Conservation (phyloP, 2,113 vertebrate genomes). For the Macaca nemestrina region DNA sequence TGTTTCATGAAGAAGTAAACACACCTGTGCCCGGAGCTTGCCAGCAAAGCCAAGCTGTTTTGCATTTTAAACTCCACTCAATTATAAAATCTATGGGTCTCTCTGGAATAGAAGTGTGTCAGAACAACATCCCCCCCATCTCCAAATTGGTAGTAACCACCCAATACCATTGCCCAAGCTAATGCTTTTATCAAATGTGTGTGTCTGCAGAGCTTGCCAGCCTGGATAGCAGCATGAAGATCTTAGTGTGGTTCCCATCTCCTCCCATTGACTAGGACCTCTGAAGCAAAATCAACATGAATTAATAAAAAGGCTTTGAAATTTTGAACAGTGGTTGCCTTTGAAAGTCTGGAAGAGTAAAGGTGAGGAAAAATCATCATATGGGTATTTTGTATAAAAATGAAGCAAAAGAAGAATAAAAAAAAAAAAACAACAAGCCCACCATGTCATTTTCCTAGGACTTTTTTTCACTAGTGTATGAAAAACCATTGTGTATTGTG, state of each 20-base stretch:
- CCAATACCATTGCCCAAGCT: neutral
- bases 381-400: neutral
- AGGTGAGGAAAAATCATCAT: neutral
- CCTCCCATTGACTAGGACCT: neutral
- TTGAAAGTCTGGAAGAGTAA: neutral
- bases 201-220: neutral
- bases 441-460: neutral
- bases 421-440: neutral
- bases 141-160: constrained; percentile 43
- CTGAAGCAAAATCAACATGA: neutral
- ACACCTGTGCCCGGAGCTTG: constrained; percentile 64
- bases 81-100: constrained; percentile 55
- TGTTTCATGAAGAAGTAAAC: constrained; percentile 66
- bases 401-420: neutral
- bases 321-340: neutral
- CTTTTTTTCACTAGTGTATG: neutral
- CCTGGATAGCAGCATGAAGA: too few relatives aligned
- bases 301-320: neutral
- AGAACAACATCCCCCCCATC: neutral
- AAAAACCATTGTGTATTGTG: neutral
- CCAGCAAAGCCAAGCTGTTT: constrained; percentile 72
- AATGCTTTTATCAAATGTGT: neutral
- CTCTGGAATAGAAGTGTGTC: constrained; percentile 30
- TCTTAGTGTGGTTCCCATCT: neutral
- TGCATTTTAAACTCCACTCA: constrained; percentile 69